Evolutionary conservation across 2,113 vertebrate genomes (phyloP).

Genomic region (Eulemur rufifrons): DNA sequence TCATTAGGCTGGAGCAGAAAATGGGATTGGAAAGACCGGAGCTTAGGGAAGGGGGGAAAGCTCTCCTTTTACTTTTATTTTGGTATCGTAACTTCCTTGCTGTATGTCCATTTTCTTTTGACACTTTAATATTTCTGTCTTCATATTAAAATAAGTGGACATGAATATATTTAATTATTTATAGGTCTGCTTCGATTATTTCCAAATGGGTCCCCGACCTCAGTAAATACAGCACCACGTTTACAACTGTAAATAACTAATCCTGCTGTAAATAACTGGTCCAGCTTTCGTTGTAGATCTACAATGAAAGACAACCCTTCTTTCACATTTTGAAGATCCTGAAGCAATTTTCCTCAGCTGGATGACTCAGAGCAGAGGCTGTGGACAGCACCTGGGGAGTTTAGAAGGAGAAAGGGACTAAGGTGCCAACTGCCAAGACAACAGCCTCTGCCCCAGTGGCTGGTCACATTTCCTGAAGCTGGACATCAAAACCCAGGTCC

Average conservation of each 20-base stretch:
- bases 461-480: background rate
- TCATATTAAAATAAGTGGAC: slow-evolving; percentile 43
- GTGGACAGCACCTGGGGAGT: background rate
- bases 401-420: background rate
- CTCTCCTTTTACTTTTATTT: slow-evolving; percentile 26
- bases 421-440: background rate
- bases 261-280: slow-evolving; percentile 32
- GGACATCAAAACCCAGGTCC: background rate
- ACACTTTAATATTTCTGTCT: background rate
- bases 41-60: background rate
- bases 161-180: background rate
- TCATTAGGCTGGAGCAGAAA: slow-evolving; percentile 34
- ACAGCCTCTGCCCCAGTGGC: background rate
- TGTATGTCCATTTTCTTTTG: background rate
- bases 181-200: background rate
- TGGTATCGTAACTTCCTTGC: background rate
- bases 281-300: background rate
- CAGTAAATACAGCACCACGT: background rate
- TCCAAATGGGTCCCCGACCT: background rate
- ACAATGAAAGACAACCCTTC: background rate
- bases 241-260: slow-evolving; percentile 51
- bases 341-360: slow-evolving; percentile 8
- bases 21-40: background rate
- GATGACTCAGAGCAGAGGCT: background rate
- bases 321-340: background rate